These are phyloP conservation scores for Drosophila fungiperda DNA, from an alignment of 2,888 invertebrate species.

Conservation along the genomic window DNA sequence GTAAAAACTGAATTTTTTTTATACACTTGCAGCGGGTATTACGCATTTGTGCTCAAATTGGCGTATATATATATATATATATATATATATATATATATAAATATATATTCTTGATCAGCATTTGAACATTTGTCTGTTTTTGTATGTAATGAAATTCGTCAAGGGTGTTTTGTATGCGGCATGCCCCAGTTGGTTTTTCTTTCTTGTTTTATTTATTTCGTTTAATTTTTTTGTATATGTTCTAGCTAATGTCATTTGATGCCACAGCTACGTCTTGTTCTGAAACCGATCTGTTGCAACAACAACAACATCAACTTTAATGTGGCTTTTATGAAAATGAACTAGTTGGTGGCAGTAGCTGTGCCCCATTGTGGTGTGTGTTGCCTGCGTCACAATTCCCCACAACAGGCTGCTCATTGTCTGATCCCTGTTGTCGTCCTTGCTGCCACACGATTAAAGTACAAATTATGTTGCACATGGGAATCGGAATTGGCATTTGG, in stretches of 20 bases:
- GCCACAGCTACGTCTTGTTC: constrained; percentile 53
- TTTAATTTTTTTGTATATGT: constrained; percentile 14
- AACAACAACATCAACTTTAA: constrained; percentile 46
- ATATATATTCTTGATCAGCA: neutral
- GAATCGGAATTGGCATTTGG: constrained; percentile 54
- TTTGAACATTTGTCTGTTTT: neutral
- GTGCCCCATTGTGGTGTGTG: constrained; percentile 22
- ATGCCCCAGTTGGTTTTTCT: neutral
- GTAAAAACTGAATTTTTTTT: constrained; percentile 39
- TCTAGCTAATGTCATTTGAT: constrained; percentile 55
- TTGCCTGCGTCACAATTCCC: constrained; percentile 8
- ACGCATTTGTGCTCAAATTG: neutral
- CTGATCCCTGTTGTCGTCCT: constrained; percentile 22
- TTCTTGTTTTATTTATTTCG: neutral
- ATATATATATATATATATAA: neutral
- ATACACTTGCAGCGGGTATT: neutral
- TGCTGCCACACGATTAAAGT: constrained; percentile 61
- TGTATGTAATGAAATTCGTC: neutral
- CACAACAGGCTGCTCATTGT: neutral
- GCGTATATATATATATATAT: too few species aligned
- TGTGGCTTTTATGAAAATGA: constrained; percentile 81
- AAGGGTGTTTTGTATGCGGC: neutral
- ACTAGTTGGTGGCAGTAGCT: constrained; percentile 42
- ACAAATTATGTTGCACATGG: constrained; percentile 73
- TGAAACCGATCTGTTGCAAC: constrained; percentile 36